These are phyloP conservation scores for Bettongia penicillata DNA, from an alignment of 2,113 vertebrate genomes.

Conservation along the genomic window DNA sequence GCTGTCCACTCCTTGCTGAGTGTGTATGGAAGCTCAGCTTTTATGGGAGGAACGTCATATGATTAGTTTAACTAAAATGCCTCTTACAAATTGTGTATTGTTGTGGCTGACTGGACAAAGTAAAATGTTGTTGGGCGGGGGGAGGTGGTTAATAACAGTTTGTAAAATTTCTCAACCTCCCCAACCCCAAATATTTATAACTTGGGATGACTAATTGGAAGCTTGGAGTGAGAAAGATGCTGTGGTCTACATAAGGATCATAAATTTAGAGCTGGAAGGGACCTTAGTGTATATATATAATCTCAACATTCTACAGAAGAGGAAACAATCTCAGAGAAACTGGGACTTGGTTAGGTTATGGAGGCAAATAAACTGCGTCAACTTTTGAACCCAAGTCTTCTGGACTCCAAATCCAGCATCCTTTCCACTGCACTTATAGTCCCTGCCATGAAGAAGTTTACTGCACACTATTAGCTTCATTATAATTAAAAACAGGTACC, in stretches of 20 bases:
- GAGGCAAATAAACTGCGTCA: neutral
- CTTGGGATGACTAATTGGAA: neutral
- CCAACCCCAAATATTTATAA: neutral
- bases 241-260: neutral
- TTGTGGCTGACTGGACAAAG: neutral
- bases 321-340: neutral
- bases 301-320: neutral
- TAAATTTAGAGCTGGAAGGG: too few species aligned
- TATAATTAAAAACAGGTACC: neutral
- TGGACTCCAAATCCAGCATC: neutral
- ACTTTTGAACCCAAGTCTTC: neutral
- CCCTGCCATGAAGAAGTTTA: neutral
- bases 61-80: neutral
- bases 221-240: neutral
- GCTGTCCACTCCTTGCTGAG: neutral
- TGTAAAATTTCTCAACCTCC: too few species aligned
- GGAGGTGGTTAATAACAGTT: too few species aligned
- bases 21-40: neutral
- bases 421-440: neutral
- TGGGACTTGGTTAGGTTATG: neutral
- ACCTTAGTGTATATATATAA: neutral
- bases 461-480: neutral
- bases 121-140: fast-evolving
- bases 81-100: neutral
- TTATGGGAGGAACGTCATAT: neutral